phyloP scores from a whole-genome alignment of 2,797 vertebrate genomes.

The Myiothlypis chrysogaster region DNA sequence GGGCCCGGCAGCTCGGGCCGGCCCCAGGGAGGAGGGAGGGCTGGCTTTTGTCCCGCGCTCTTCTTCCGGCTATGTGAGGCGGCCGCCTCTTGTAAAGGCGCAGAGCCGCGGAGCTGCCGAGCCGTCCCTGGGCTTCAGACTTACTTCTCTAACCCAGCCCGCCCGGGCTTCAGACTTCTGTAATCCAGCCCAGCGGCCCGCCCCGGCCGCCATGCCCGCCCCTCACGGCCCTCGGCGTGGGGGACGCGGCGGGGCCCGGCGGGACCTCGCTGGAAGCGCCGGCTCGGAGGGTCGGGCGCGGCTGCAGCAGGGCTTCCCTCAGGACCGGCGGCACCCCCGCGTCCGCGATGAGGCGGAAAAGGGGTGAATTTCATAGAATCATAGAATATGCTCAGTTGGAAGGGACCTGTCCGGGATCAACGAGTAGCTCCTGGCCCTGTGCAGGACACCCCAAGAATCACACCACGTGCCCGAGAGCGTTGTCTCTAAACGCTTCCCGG shows the following conservation, averaged over 20 bases:
- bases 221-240: background rate
- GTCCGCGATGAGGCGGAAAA: background rate
- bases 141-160: background rate
- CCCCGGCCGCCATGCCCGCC: background rate
- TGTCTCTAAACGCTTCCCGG: background rate
- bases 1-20: background rate
- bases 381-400: background rate
- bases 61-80: background rate
- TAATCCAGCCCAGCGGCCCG: rapidly evolving
- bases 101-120: rapidly evolving
- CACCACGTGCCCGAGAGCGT: too few species aligned
- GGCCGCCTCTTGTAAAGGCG: rapidly evolving
- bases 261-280: background rate
- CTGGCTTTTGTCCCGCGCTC: too few species aligned
- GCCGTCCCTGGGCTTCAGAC: rapidly evolving
- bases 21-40: background rate
- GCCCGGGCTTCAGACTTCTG: background rate
- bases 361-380: too few species aligned
- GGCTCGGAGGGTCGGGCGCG: background rate
- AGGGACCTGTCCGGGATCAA: background rate
- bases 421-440: background rate
- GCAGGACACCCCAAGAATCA: background rate
- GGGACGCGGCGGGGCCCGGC: too few species aligned
- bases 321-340: background rate
- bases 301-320: background rate